Evolutionary conservation across 2,113 vertebrate genomes (phyloP).

Genomic region (Patagioenas fasciata): DNA sequence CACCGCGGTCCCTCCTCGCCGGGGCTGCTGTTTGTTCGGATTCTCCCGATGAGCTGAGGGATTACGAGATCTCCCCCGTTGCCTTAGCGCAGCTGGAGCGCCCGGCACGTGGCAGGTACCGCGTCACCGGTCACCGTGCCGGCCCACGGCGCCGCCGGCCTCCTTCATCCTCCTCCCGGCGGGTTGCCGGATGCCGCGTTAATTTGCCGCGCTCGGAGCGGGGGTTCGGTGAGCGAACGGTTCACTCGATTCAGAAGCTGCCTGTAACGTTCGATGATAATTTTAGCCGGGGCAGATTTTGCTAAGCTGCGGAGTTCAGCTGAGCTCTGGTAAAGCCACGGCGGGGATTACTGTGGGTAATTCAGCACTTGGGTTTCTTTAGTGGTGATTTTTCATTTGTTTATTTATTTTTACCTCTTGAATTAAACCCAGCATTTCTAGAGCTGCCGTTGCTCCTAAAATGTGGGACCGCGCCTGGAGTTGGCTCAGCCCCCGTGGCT

Average conservation of each 20-base stretch:
- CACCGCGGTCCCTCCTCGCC: fast-evolving
- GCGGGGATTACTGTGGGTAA: slow-evolving; percentile 55
- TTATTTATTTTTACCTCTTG: neutral
- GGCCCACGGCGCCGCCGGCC: fast-evolving
- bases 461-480: neutral
- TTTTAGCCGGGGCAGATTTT: slow-evolving; percentile 72
- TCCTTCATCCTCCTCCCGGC: neutral
- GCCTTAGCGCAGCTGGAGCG: neutral
- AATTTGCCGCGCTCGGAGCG: neutral
- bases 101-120: neutral
- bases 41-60: neutral
- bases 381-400: neutral
- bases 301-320: slow-evolving; percentile 56
- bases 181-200: neutral
- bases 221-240: fast-evolving
- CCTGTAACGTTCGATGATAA: slow-evolving; percentile 22
- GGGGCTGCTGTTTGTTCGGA: neutral
- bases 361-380: slow-evolving; percentile 47
- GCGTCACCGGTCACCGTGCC: neutral
- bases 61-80: slow-evolving; percentile 30
- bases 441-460: neutral
- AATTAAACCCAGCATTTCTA: neutral
- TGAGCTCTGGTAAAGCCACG: slow-evolving; percentile 50
- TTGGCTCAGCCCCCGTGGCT: neutral
- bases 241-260: neutral